Evolutionary conservation across 2,888 invertebrate genomes (phyloP), one percentile per base, ranked within the genome.

Genomic region (Vesta saturnalis): DNA sequence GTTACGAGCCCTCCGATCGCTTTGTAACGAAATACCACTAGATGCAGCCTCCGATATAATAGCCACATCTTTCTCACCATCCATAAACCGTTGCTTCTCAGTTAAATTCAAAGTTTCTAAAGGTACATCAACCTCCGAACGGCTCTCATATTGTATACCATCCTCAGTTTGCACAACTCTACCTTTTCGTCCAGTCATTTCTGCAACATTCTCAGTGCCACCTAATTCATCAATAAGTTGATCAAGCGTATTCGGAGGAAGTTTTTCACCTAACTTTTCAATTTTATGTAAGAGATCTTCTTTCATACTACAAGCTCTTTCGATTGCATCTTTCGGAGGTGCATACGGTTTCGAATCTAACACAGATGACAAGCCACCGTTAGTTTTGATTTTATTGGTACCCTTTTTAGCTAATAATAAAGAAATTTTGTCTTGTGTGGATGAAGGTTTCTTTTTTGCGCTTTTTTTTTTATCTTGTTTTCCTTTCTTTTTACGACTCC

Each of bases 21-120:
- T 96, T 82, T 99, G 98, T 69, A 99, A 85, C 0, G 97, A 97
- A 77, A 98, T 97, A 83, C 99, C 99, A 74, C 96, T 96, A 75
- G 97, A 97, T 3, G 99, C 99, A 0, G 99, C 99, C 85, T 99
- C 99, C 0, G 99, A 99, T 75, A 99, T 99, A 78, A 99, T 98
- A 30, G 99, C 99, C 21, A 99, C 95, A 80, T 95, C 95, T 85
- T 99, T 99, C 83, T 96, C 94, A 0, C 97, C 98, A 83, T 97
- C 94, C 99, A 99, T 99, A 85, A 99, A 99, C 70, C 92, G 87
- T 78, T 91, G 89, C 83, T 93, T 93, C 85, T 95, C 95, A 0
- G 96, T 96, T 65, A 99, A 89, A 86, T 99, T 99, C 67, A 99
- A 89, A 0, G 97, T 95, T 87, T 99, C 99, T 30, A 99, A 86